Conservation (phyloP, 2,797 vertebrate genomes). For the Onychomys leucogaster region DNA sequence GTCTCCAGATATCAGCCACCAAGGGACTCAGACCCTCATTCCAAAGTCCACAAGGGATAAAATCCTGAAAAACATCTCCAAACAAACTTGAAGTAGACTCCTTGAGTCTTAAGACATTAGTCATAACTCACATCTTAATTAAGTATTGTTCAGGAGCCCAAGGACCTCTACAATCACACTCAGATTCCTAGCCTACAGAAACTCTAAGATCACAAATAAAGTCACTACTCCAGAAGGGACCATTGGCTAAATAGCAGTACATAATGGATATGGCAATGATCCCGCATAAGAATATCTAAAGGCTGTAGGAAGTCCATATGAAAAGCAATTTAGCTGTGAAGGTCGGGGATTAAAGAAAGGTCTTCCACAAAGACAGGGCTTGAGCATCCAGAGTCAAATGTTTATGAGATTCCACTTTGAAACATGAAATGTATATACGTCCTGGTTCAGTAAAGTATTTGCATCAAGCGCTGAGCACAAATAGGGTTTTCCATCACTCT, state of each 20-base stretch:
- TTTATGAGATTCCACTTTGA: not conserved
- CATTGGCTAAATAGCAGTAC: not conserved
- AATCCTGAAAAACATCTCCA: not conserved
- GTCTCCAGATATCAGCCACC: not conserved
- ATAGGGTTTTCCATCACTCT: slow-evolving; percentile 53
- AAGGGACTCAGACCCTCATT: not conserved
- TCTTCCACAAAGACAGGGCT: not conserved
- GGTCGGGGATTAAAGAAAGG: not conserved
- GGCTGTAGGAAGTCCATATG: not conserved
- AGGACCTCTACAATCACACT: not conserved
- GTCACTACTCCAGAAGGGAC: not conserved
- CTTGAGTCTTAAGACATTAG: not conserved
- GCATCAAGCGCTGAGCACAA: slow-evolving; percentile 1
- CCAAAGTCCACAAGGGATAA: not conserved
- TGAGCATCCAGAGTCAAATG: not conserved
- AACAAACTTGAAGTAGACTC: not conserved
- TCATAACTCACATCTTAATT: not conserved
- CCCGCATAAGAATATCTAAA: not conserved
- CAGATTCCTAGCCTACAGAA: not conserved
- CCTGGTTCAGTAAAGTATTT: slow-evolving; percentile 24
- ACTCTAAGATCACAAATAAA: not conserved
- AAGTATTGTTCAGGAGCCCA: not conserved
- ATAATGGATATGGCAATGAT: not conserved
- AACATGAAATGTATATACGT: slow-evolving; percentile 1
- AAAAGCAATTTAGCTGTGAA: not conserved